Conservation (phyloP, 2,797 vertebrate genomes). For the Sylvilagus floridanus region DNA sequence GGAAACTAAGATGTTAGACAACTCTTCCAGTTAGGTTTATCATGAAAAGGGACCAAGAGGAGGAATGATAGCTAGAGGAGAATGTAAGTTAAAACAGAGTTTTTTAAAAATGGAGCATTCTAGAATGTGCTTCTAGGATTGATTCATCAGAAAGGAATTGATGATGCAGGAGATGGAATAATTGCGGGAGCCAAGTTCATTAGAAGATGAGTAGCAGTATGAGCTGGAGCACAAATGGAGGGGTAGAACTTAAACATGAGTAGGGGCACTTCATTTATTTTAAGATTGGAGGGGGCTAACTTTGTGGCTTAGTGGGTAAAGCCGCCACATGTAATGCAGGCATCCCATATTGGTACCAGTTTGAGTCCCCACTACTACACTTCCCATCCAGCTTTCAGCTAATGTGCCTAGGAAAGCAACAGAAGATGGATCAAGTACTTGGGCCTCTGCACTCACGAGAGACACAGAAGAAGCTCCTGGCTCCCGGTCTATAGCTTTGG, state of each 20-base stretch:
- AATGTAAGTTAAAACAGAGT: background rate
- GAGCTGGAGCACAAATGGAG: background rate
- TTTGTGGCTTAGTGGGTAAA: no score
- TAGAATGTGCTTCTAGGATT: background rate
- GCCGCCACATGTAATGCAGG: no score
- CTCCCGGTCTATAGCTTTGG: no score
- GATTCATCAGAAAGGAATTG: background rate
- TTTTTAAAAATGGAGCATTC: background rate
- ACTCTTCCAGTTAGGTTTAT: background rate
- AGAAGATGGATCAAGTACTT: no score
- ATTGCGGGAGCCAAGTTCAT: background rate
- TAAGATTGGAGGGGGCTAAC: background rate
- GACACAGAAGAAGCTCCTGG: no score
- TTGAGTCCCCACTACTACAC: no score
- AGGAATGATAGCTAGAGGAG: background rate
- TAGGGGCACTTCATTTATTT: background rate
- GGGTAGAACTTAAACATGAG: background rate
- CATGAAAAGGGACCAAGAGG: background rate
- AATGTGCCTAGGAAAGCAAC: no score
- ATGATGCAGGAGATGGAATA: background rate
- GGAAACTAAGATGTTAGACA: background rate
- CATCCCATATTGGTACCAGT: no score
- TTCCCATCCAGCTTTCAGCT: no score
- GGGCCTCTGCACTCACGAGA: no score
- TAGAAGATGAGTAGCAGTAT: background rate